Evolutionary conservation across 2,797 vertebrate species (phyloP).

Genomic region (Hypotaenidia philippensis): DNA sequence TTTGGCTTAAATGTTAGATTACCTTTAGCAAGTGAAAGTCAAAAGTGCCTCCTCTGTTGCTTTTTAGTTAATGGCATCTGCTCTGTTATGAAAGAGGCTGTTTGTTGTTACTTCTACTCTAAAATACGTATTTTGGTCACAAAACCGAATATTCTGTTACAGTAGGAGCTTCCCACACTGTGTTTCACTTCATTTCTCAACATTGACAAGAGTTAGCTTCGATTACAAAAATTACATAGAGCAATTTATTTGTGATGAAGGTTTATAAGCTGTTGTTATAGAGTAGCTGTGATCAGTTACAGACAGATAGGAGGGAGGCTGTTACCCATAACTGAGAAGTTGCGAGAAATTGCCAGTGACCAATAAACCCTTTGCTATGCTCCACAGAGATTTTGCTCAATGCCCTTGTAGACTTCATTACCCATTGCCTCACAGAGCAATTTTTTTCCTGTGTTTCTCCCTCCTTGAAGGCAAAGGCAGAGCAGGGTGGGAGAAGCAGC

Average conservation of each 20-base stretch:
- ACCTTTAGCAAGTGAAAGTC: not conserved
- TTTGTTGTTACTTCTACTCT: not conserved
- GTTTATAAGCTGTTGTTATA: not conserved
- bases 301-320: not conserved
- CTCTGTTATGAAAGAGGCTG: not conserved
- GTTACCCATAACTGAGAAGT: not conserved
- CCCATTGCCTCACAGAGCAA: not conserved
- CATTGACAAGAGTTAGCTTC: not conserved
- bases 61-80: constrained; percentile 18
- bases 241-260: not conserved
- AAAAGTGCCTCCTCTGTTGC: constrained; percentile 14
- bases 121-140: not conserved
- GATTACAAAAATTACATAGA: not conserved
- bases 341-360: not conserved
- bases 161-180: not conserved
- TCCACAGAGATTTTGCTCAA: not conserved
- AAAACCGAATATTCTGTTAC: not conserved
- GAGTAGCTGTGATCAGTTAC: not conserved
- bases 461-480: not conserved
- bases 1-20: constrained; percentile 38
- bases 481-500: not conserved
- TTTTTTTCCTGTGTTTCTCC: not conserved
- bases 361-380: not conserved
- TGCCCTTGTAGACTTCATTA: not conserved
- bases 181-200: not conserved